These are phyloP conservation scores for Rhodophaea formosa DNA, from an alignment of 2,888 invertebrate species.

Conservation along the genomic window DNA sequence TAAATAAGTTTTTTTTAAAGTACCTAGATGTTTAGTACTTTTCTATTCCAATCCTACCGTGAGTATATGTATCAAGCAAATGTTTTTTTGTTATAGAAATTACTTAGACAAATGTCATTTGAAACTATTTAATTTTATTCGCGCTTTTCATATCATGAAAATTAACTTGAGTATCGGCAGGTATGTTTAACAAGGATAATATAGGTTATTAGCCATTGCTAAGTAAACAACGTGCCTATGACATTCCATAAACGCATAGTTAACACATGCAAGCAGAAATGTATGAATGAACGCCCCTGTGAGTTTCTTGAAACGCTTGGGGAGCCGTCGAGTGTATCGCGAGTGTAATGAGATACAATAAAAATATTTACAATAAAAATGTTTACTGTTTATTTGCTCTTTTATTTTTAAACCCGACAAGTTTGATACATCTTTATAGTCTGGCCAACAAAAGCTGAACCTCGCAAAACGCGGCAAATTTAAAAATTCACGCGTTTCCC, in stretches of 20 bases:
- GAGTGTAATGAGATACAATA: conserved; percentile 74
- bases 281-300: conserved; percentile 38
- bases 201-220: not conserved
- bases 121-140: too few relatives aligned
- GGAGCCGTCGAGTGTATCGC: conserved; percentile 63
- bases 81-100: too few relatives aligned
- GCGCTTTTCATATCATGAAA: too few relatives aligned
- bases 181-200: not conserved
- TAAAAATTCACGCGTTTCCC: too few relatives aligned
- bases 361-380: conserved; percentile 80
- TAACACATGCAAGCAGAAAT: conserved; percentile 4
- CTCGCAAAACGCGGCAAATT: too few relatives aligned
- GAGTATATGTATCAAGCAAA: too few relatives aligned
- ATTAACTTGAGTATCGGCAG: too few relatives aligned
- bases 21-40: too few relatives aligned
- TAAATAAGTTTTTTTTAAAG: too few relatives aligned
- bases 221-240: conserved; percentile 40
- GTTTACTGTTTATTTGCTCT: conserved; percentile 73
- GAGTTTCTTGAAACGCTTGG: conserved; percentile 54
- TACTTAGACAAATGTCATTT: too few relatives aligned
- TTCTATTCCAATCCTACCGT: too few relatives aligned
- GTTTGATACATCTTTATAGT: not conserved
- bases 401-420: conserved; percentile 45
- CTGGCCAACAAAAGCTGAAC: too few relatives aligned
- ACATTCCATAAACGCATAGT: not conserved